phyloP scores from a whole-genome alignment of 2,888 invertebrate genomes.

The Linhomoeus sp. region DNA sequence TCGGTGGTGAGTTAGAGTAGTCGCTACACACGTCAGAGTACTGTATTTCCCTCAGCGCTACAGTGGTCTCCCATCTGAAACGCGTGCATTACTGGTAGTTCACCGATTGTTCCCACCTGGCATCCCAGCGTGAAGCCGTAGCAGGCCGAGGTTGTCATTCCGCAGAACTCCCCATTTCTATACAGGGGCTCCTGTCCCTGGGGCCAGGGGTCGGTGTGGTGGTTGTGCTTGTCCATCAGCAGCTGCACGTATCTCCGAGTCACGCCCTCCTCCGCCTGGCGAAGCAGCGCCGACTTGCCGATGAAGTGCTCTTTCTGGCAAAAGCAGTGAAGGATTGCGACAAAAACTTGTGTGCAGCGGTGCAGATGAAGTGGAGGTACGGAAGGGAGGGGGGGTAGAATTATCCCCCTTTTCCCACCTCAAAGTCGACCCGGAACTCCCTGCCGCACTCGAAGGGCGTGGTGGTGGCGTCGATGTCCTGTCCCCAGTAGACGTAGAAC shows the following conservation, averaged over 20 bases:
- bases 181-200: slow-evolving; percentile 78
- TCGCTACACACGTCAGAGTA: no score
- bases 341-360: no score
- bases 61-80: no score
- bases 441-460: slow-evolving; percentile 77
- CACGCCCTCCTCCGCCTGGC: slow-evolving; percentile 64
- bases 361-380: no score
- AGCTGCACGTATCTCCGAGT: slow-evolving; percentile 75
- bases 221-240: slow-evolving; percentile 42
- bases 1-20: no score
- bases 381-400: no score
- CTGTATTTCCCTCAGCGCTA: no score
- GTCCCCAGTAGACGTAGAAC: slow-evolving; percentile 96
- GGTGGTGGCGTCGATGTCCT: slow-evolving; percentile 78
- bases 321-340: no score
- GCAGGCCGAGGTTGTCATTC: slow-evolving; percentile 80
- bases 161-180: slow-evolving; percentile 68
- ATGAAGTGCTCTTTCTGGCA: slow-evolving; percentile 46
- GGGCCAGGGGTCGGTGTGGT: slow-evolving; percentile 75
- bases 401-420: no score
- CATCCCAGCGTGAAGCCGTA: slow-evolving; percentile 82
- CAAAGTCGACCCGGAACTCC: slow-evolving; percentile 89
- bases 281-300: slow-evolving; percentile 63
- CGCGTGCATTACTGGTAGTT: no score
- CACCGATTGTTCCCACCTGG: no score